phyloP scores from a whole-genome alignment of 2,888 invertebrate species.

The Girardia tigrina region DNA sequence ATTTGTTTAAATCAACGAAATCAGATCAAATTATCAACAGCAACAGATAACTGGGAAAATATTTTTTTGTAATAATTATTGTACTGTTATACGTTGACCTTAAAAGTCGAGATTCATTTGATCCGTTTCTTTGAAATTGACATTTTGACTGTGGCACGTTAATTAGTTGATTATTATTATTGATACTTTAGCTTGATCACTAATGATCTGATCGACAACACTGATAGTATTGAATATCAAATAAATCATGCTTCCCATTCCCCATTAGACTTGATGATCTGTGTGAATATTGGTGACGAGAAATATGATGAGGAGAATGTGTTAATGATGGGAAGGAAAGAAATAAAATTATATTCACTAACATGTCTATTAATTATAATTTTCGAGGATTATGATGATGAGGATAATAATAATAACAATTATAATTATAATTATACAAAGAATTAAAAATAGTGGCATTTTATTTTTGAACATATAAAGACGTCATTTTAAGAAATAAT shows the following conservation, averaged over 20 bases:
- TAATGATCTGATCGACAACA: not conserved
- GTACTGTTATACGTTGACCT: not conserved
- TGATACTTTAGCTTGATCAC: not conserved
- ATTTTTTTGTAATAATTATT: not conserved
- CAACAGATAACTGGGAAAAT: not conserved
- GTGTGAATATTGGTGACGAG: too few relatives aligned
- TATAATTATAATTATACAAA: too few relatives aligned
- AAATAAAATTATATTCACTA: too few relatives aligned
- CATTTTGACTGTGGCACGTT: not conserved
- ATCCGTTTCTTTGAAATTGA: not conserved
- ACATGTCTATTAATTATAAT: too few relatives aligned
- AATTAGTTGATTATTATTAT: not conserved
- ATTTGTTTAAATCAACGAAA: not conserved
- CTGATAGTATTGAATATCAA: not conserved
- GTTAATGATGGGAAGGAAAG: too few relatives aligned
- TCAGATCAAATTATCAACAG: not conserved
- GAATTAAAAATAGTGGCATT: too few relatives aligned
- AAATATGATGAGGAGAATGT: too few relatives aligned
- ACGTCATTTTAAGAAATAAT: too few relatives aligned
- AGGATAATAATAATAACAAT: too few relatives aligned
- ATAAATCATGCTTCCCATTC: conserved; percentile 16
- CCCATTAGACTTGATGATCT: too few relatives aligned
- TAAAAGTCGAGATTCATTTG: not conserved
- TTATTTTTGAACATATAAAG: too few relatives aligned
- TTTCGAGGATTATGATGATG: too few relatives aligned